Conservation (phyloP, 1,140 invertebrate genomes). For the Euschistus heros region DNA sequence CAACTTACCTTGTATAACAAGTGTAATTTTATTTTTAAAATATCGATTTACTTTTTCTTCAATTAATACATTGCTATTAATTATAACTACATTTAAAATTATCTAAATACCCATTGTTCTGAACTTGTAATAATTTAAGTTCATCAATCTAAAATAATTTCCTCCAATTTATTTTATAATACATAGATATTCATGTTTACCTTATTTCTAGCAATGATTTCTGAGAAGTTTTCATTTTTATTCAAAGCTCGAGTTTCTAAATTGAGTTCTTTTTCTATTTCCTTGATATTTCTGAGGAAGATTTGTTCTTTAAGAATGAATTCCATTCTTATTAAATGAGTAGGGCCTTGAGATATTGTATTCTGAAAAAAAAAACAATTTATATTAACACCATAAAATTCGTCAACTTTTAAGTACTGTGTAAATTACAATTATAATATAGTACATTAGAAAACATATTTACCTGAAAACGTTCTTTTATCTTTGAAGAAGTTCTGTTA, state of each 20-base stretch:
- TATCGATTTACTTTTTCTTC: no score
- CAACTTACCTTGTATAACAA: no score
- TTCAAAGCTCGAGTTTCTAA: constrained; percentile 74
- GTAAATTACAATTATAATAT: background rate
- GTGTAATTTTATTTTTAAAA: no score
- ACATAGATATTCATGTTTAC: no score
- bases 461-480: constrained; percentile 64
- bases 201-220: constrained; percentile 63
- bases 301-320: constrained; percentile 75
- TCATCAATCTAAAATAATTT: no score
- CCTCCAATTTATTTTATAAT: background rate
- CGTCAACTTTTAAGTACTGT: background rate
- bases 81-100: no score
- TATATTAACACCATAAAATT: background rate
- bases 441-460: background rate
- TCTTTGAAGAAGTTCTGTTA: constrained; percentile 53
- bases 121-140: no score
- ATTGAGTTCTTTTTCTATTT: constrained; percentile 80
- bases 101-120: no score
- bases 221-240: constrained; percentile 69
- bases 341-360: constrained; percentile 62
- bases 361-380: constrained; percentile 37
- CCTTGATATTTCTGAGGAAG: constrained; percentile 73
- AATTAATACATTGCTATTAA: no score
- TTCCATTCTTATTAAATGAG: constrained; percentile 79